Evolutionary conservation across 2,888 invertebrate species (phyloP), one percentile per base, ranked within the genome.

Genomic region (Apodemia mormo): DNA sequence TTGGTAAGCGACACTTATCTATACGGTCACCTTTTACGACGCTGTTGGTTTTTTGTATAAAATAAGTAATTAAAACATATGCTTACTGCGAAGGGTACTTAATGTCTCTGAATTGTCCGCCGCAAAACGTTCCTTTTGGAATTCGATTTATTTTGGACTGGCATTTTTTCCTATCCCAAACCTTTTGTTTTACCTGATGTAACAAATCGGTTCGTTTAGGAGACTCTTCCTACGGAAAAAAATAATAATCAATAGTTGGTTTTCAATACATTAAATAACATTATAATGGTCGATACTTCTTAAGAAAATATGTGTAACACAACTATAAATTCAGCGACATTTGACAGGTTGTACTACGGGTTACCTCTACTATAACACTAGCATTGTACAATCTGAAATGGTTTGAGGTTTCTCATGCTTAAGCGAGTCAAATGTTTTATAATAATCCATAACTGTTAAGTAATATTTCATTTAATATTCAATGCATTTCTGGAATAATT

Each of bases 351-450:
- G 22, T 22, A 22, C 22, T 22, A 22, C 22, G 22, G 22, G 22
- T 22, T 22, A 22, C 22, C 22, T 22, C 22, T 22, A 0, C 22
- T 22, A 22, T 22, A 22, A 22, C 22, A 22, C 22, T 22, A 22
- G 22, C 22, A 22, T 22, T 22, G 22, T 22, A 22, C 22, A 22
- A 22, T 22, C 22, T 22, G 22, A 22, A 0, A 22, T 22, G 22
- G 22, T 22, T 22, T 22, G 22, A 22, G 22, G 22, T 29, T 70
- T 45, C 4, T 6, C n/a, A 66, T 72, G 72, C 45, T 73, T 68
- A 5, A 74, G 56, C 2, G 71, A 72, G 49, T 75, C 75, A 29
- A 73, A 75, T 12, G 73, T 70, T 43, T 72, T 75, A 56, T 66
- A 67, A 64, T 71, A 75, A 61, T 75, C 74, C 2, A 75, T 49